Evolutionary conservation across 2,888 invertebrate genomes (phyloP).

Genomic region (Diarsia brunnea): DNA sequence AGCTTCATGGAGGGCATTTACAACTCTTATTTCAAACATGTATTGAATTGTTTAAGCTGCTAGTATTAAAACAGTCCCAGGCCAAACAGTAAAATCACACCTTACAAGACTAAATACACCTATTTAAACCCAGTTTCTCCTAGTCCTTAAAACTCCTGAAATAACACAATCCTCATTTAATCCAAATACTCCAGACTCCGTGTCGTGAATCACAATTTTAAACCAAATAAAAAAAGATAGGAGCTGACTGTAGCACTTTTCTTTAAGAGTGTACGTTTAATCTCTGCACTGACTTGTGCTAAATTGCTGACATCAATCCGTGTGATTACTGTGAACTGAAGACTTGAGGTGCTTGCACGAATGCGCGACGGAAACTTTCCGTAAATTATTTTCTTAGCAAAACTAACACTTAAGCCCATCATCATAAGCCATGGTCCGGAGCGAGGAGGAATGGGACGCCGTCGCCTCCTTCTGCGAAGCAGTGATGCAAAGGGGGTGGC

Average conservation of each 20-base stretch:
- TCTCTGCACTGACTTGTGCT: conserved; percentile 77
- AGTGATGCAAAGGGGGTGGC: too few species aligned
- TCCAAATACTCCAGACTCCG: conserved; percentile 67
- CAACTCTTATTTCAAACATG: not conserved
- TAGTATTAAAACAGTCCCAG: too few species aligned
- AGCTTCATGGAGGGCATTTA: too few species aligned
- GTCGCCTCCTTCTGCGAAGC: too few species aligned
- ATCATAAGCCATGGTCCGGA: too few species aligned
- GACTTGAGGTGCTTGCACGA: conserved; percentile 29
- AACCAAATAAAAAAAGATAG: conserved; percentile 68
- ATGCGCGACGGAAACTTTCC: not conserved
- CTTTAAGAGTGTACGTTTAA: conserved; percentile 83
- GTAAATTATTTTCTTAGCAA: not conserved
- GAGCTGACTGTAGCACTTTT: conserved; percentile 70
- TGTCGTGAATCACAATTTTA: conserved; percentile 73
- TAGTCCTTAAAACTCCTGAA: conserved; percentile 2
- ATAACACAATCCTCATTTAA: conserved; percentile 48
- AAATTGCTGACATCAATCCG: conserved; percentile 85
- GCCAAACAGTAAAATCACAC: not conserved
- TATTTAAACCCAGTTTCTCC: too few species aligned
- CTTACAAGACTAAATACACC: not conserved
- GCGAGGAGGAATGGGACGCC: too few species aligned
- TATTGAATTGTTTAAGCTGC: not conserved
- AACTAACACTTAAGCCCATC: too few species aligned
- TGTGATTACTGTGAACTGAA: conserved; percentile 74